A percentile compares a stretch with the other conserved stretches of the same genome.
Evolutionary conservation across 2,888 invertebrate species (phyloP).

Genomic region (Habrosyne pyritoides): DNA sequence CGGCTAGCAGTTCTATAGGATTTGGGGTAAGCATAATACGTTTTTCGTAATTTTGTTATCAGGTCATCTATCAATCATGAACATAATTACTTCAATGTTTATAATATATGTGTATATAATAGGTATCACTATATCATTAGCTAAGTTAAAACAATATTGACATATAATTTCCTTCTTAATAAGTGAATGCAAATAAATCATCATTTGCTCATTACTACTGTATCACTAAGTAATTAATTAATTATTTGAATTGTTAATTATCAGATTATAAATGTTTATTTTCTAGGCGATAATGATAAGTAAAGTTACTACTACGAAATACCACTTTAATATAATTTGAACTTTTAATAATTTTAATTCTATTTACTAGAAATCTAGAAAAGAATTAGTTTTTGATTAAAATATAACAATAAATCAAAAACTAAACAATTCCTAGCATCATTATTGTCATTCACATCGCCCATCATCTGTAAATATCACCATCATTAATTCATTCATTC

Average conservation of each 20-base stretch:
- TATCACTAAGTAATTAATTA: conserved; percentile 18
- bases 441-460: conserved; percentile 37
- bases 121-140: too few relatives aligned
- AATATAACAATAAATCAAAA: not conserved
- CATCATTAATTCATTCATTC: conserved; percentile 79
- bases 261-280: not conserved
- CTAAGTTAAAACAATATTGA: not conserved
- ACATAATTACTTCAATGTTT: not conserved
- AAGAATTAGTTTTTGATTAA: too few relatives aligned
- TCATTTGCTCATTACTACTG: not conserved
- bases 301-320: not conserved
- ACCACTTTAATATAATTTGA: too few relatives aligned
- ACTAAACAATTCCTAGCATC: too few relatives aligned
- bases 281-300: not conserved
- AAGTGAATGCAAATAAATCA: not conserved
- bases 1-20: conserved; percentile 72
- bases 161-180: not conserved
- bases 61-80: not conserved
- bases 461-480: conserved; percentile 75
- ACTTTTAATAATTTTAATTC: too few relatives aligned
- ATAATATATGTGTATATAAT: too few relatives aligned
- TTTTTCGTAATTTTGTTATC: not conserved
- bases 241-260: not conserved
- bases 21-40: conserved; percentile 69
- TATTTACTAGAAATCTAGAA: too few relatives aligned